phyloP scores from a whole-genome alignment of 2,797 vertebrate species.

The Champsocephalus esox region DNA sequence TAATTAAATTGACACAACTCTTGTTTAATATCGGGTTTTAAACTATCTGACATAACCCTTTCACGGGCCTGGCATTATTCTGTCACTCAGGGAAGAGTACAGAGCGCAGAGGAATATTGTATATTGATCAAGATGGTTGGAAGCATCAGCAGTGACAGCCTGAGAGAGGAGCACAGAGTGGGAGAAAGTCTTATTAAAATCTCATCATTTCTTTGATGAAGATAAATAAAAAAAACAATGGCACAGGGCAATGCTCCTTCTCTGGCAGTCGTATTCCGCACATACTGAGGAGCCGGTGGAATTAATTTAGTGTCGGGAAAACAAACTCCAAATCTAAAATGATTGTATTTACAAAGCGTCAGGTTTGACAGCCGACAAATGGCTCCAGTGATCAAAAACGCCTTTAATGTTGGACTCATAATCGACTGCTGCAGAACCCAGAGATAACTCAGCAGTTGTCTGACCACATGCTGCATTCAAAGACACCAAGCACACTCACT shows the following conservation, averaged over 20 bases:
- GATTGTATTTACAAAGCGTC: constrained; percentile 62
- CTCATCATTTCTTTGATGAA: constrained; percentile 66
- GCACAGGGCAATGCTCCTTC: constrained; percentile 46
- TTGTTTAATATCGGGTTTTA: constrained; percentile 91
- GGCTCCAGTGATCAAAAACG: constrained; percentile 47
- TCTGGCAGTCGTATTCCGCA: constrained; percentile 53
- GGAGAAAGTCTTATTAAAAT: constrained; percentile 61
- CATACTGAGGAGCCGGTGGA: constrained; percentile 41
- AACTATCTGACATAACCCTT: constrained; percentile 91
- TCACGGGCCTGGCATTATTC: constrained; percentile 88
- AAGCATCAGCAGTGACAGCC: constrained; percentile 66
- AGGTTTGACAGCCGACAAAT: constrained; percentile 64
- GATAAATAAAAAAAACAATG: constrained; percentile 58
- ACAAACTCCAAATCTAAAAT: constrained; percentile 58
- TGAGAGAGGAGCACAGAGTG: constrained; percentile 49
- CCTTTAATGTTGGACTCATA: constrained; percentile 53
- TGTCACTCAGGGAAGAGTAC: constrained; percentile 88
- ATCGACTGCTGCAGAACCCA: constrained; percentile 42
- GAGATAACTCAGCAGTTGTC: constrained; percentile 37
- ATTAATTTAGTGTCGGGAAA: constrained; percentile 51
- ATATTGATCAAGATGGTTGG: constrained; percentile 77
- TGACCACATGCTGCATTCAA: constrained; percentile 55
- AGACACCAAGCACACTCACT: constrained; percentile 40
- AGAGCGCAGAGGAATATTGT: constrained; percentile 86
- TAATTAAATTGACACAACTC: constrained; percentile 94